Base-by-base conservation (phyloP, 2,888 invertebrate genomes). In the Drosophila atroscutellata region DNA sequence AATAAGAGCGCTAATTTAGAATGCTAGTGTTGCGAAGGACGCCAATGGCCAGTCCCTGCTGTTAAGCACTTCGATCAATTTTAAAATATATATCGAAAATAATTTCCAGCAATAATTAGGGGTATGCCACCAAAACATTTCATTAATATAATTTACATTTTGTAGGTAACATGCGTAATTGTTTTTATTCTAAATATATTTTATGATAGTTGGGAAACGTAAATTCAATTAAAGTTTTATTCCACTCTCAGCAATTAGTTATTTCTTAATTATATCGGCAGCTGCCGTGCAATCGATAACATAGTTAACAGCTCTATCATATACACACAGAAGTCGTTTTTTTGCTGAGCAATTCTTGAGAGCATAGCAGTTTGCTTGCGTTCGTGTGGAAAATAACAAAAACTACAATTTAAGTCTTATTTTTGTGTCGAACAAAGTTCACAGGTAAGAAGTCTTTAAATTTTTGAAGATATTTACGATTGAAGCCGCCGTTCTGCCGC, bases 401-500 rank as follows among this genome's bases (percentile, higher is more conserved):
- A 59, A 51, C 37, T 54, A 18, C 18, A 52, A 54, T 51, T 55
- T 63, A 18, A 39, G 32, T 37, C 54, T 51, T 52, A 47, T 34
- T 68, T 52, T 72, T 72, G 65, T 62, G 39, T 65, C 71, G 63
- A 54, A 28, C 28, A 57, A 57, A 59, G 60, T 26, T 49, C 52
- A 72, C 88, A 84, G 88, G 88, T 84, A 75, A 88, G 83, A 75
- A 86, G 85, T 76, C 64, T 50, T 54, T 13, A 66, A 49, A 63
- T 61, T 45, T 65, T 32, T 26, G 0, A 61, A 54, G 6, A 61
- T 54, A 62, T 65, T 55, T 60, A 63, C 47, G 42, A 51, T 66
- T 62, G 69, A 75, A 67, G 75, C 54, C 71, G 64, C 60, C 63
- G 83, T 66, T 59, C 67, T 66, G 66, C 72, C 36, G 77, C 67